A percentile compares a stretch with the other conserved stretches of the same genome.
phyloP scores from a whole-genome alignment of 1,140 invertebrate genomes.

The Matsumurasca onukii region DNA sequence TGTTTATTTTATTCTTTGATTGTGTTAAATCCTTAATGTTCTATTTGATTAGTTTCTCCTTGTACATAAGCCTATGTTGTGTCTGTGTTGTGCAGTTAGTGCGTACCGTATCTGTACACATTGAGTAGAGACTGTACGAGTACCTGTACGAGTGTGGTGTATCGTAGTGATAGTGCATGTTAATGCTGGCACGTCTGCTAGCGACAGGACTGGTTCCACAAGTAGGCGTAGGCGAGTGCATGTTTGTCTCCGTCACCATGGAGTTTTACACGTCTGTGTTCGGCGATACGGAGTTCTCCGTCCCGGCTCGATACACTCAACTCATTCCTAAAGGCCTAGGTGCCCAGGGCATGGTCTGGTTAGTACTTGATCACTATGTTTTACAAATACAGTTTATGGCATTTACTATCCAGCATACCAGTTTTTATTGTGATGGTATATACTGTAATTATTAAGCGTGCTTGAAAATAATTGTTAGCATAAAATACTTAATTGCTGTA shows the following conservation, averaged over 20 bases:
- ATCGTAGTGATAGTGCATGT: not conserved
- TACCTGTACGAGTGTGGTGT: not conserved
- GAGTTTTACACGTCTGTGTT: conserved; percentile 44
- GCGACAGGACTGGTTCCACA: not conserved
- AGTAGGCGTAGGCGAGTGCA: not conserved
- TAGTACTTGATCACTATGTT: conserved; percentile 48
- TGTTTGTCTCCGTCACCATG: conserved; percentile 2
- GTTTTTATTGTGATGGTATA: too few relatives aligned
- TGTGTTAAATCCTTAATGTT: too few relatives aligned
- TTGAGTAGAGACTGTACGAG: too few relatives aligned
- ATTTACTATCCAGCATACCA: too few relatives aligned
- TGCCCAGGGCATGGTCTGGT: conserved; percentile 69
- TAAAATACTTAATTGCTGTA: too few relatives aligned
- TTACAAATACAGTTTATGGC: not conserved
- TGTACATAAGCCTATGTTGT: too few relatives aligned
- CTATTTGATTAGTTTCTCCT: too few relatives aligned
- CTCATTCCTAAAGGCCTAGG: conserved; percentile 59
- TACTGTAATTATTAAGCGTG: too few relatives aligned
- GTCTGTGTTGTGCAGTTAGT: too few relatives aligned
- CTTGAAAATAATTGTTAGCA: too few relatives aligned
- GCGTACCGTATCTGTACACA: too few relatives aligned
- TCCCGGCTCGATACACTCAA: conserved; percentile 60
- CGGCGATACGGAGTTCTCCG: conserved; percentile 64
- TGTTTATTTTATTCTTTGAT: too few relatives aligned
- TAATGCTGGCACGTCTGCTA: not conserved